These are phyloP conservation scores for Drosophila malerkotliana DNA, from an alignment of 1,140 invertebrate genomes.

Conservation along the genomic window DNA sequence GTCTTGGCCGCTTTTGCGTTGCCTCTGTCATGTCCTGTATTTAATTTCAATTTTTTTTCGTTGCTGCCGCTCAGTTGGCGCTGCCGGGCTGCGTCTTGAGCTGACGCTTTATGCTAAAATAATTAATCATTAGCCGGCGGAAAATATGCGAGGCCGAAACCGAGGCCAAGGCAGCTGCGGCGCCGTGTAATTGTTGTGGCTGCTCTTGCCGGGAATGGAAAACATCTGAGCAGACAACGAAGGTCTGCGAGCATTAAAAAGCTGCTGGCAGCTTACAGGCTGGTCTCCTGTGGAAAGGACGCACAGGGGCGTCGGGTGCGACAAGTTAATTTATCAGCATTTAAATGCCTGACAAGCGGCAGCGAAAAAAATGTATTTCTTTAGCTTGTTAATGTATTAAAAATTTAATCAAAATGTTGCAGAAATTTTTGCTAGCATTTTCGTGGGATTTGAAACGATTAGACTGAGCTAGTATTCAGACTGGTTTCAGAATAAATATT, in stretches of 20 bases:
- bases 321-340: conserved; percentile 80
- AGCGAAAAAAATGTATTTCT: conserved; percentile 38
- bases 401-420: conserved; percentile 26
- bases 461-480: not conserved
- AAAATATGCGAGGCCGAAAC: conserved; percentile 69
- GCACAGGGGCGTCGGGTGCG: conserved; percentile 23
- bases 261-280: conserved; percentile 58
- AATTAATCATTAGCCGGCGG: conserved; percentile 77
- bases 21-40: conserved; percentile 54
- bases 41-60: conserved; percentile 72
- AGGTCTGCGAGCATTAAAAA: conserved; percentile 62
- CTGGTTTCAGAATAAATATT: too few species aligned
- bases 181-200: conserved; percentile 74
- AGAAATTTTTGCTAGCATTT: not conserved
- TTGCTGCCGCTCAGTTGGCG: not conserved
- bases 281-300: conserved; percentile 7
- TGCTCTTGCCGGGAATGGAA: conserved; percentile 2
- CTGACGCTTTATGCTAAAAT: conserved; percentile 82
- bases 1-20: conserved; percentile 22
- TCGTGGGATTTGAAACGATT: not conserved
- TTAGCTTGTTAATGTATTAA: conserved; percentile 52
- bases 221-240: conserved; percentile 10
- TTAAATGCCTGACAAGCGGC: conserved; percentile 71
- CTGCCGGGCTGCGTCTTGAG: conserved; percentile 59
- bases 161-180: conserved; percentile 51